Evolutionary conservation across 2,113 vertebrate species (phyloP), one percentile per base, ranked within the genome.

Genomic region (Zosterops japonicus): DNA sequence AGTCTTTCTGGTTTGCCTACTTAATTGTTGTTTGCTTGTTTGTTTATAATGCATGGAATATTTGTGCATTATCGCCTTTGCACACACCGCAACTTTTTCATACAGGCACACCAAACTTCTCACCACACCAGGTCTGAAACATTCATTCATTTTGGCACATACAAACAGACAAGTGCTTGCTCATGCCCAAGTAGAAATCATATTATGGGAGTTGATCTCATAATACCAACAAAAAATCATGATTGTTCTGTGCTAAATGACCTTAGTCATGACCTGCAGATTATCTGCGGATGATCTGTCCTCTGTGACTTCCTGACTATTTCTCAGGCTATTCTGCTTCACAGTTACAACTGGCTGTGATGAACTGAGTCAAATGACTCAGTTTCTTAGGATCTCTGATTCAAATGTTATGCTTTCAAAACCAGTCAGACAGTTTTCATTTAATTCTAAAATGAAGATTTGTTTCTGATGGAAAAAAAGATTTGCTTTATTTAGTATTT

Each of bases 261-360:
- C 94, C 93, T 92, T 69, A 91, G 83, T 56, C 81, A 78, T 87
- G 89, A 94, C 91, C 94, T 87, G 61, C n/a, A 91, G 89, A 94
- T 92, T 89, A 87, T 96, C 91, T 89, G 53, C 2, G 24, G 89
- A 87, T 96, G 91, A 95, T 89, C 83, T 61, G n/a, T 68, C 77
- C 81, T 93, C 69, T 68, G 70, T 94, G 74, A 89, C 57, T 89
- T 72, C 65, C 65, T 88, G 82, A 64, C 71, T 86, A 31, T 55
- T 96, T 92, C 90, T 88, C 85, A 87, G 82, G 67, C 46, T 77
- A 42, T 70, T 93, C 75, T 80, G 28, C 52, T 94, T 91, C 87
- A 74, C 50, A 57, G 36, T 69, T 89, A 83, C 12, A n/a, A 91
- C 67, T 77, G 47, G 33, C 55, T 93, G 33, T 50, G 82, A 87